Evolutionary conservation across 2,888 invertebrate genomes (phyloP), one percentile per base, ranked within the genome.

Genomic region (Diachrysia chrysitis): DNA sequence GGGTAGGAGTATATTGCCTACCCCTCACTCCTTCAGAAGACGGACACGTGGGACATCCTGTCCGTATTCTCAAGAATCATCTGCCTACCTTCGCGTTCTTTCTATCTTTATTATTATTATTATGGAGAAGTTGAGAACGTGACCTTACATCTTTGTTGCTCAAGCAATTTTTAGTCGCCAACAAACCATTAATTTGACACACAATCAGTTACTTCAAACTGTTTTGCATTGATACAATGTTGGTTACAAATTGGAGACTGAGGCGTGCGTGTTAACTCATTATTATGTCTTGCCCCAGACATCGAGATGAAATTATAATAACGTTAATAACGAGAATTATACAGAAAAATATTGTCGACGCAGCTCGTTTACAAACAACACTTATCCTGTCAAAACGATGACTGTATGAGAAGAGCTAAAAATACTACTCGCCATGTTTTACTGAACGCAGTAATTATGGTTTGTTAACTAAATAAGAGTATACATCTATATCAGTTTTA

Each of bases 311-410:
- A 86, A 86, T 85, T 84, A 85, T 86, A 86, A 89, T 83, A 80
- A 73, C 65, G 74, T 81, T 19, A 81, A 42, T 42, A 42, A 42
- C 42, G 42, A n/a, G 42, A 85, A 89, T 89, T 86, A 85, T 85
- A 79, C 81, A 78, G 78, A 84, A 85, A 89, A 87, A 86, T 85
- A 89, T 86, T 86, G 87, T 87, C 84, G 88, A 85, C 84, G 79
- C 78, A 69, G 73, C 73, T 82, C 79, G 84, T 83, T 88, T 86
- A 87, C 85, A 85, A 82, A 82, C 74, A 63, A 69, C 83, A 88
- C 83, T 90, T 90, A 86, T 73, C 74, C 79, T 86, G 81, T 88
- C 88, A 86, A 84, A 87, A 86, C 78, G 80, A 83, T 85, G 83
- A 80, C 79, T 76, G 81, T 78, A 77, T 81, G 79, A 86, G 79